Evolutionary conservation across 2,888 invertebrate genomes (phyloP).

Genomic region (Cataglyphis albicans): DNA sequence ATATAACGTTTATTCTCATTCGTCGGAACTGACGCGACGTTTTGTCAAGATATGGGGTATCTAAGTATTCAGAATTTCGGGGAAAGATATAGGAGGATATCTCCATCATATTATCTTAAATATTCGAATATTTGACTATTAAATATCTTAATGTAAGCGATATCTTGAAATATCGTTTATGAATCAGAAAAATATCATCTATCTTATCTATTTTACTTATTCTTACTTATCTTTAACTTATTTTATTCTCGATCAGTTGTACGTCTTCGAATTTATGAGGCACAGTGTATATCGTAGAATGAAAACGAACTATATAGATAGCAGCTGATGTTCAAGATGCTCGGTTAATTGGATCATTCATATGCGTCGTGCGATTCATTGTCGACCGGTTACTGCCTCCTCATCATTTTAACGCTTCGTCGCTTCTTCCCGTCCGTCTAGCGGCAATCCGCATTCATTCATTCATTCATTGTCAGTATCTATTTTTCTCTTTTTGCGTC

Average conservation of each 20-base stretch:
- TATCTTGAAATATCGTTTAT: neutral
- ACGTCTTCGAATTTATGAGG: neutral
- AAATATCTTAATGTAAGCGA: neutral
- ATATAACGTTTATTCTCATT: neutral
- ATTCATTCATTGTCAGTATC: neutral
- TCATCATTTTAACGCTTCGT: constrained; percentile 50
- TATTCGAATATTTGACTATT: neutral
- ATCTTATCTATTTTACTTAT: neutral
- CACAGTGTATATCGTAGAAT: neutral
- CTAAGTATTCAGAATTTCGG: neutral
- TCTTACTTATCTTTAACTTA: too few species aligned
- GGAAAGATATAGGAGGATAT: neutral
- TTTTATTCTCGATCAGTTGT: neutral
- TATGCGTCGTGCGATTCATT: constrained; percentile 34
- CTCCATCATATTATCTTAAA: neutral
- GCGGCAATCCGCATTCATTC: constrained; percentile 26
- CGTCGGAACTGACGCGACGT: neutral
- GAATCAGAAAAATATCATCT: neutral
- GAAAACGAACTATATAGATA: constrained; percentile 27
- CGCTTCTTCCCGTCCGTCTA: constrained; percentile 34
- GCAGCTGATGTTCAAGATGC: constrained; percentile 6
- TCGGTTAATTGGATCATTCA: constrained; percentile 42
- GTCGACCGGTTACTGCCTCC: constrained; percentile 40
- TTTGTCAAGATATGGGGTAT: neutral
- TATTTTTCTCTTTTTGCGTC: constrained; percentile 20